Conservation (phyloP, 1,140 invertebrate species). For the Magallana ariakensis region DNA sequence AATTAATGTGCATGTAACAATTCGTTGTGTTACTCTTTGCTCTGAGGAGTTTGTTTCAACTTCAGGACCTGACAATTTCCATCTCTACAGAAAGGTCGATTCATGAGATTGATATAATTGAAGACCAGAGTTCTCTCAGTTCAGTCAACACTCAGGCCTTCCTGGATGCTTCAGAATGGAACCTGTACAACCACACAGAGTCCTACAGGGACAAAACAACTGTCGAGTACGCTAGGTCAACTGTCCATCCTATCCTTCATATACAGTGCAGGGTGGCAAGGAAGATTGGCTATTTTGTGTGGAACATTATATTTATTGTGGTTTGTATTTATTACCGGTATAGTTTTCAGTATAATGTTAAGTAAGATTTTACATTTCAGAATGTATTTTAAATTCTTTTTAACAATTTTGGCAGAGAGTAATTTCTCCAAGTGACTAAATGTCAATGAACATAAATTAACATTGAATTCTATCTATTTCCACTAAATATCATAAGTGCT, state of each 20-base stretch:
- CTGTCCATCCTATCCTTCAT: constrained; percentile 70
- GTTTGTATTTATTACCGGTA: constrained; percentile 59
- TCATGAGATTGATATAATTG: constrained; percentile 68
- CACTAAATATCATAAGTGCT: no score
- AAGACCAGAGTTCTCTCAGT: constrained; percentile 67
- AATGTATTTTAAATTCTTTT: no score
- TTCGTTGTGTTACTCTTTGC: no score
- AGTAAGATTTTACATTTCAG: no score
- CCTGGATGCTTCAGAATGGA: constrained; percentile 71
- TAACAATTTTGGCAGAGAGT: no score
- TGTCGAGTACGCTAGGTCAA: constrained; percentile 68
- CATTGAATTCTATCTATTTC: no score
- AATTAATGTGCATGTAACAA: no score
- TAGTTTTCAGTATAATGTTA: no score
- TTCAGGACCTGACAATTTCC: constrained; percentile 69
- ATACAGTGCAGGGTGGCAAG: constrained; percentile 68
- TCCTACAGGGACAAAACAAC: constrained; percentile 64
- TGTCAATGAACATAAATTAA: no score
- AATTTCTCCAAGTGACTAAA: no score
- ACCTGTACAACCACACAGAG: constrained; percentile 72
- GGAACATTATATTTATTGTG: constrained; percentile 75
- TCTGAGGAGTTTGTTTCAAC: neutral
- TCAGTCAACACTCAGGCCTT: constrained; percentile 63
- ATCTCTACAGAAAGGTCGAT: constrained; percentile 64
- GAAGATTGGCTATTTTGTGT: constrained; percentile 72